Evolutionary conservation across 1,140 invertebrate genomes (phyloP), one percentile per base, ranked within the genome.

Genomic region (Heliconius melpomene): DNA sequence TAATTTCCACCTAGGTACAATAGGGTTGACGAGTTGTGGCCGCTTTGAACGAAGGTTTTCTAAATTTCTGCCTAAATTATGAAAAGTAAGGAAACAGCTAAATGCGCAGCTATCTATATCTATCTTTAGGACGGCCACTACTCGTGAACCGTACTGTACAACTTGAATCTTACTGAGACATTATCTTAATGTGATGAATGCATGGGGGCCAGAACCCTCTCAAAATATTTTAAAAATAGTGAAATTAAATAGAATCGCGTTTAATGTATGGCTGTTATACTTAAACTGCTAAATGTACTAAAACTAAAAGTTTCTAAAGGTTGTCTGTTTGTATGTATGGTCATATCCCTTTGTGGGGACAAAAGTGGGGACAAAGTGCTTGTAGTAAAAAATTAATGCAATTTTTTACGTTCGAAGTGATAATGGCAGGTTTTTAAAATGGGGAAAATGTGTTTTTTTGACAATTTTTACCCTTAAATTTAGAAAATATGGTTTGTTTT

Each of bases 131-230:
- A 1, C 13, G 16, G 40, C 13, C 40, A 46, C 1, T 1, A 46
- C 40, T 46, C 40, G 40, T 46, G 3, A 46, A 46, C 13, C 40
- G 40, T 46, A 46, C 13, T 46, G 40, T 6, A 46, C 3, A 66
- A 66, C 60, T 66, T 29, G 23, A 66, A 6, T 66, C 26, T 7
- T 23, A 60, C 54, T 23, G 54, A n/a, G 20, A 66, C 60, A 66
- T 66, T 66, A 66, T 66, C 60, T 66, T 66, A 66, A 66, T 66
- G 60, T n/a, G 26, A 66, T 66, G 60, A 13, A 66, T 66, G 60
- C 23, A 66, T 29, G 26, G 60, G 60, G 60, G 13, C 60, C 60
- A 8, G 11, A 13, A 66, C 23, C 60, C 60, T 29, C 60, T 66
- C 11, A 66, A 66, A 66, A 66, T 66, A 66, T 66, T 66, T 66